Conservation (phyloP, 2,113 vertebrate species). For the Lutjanus erythropterus region DNA sequence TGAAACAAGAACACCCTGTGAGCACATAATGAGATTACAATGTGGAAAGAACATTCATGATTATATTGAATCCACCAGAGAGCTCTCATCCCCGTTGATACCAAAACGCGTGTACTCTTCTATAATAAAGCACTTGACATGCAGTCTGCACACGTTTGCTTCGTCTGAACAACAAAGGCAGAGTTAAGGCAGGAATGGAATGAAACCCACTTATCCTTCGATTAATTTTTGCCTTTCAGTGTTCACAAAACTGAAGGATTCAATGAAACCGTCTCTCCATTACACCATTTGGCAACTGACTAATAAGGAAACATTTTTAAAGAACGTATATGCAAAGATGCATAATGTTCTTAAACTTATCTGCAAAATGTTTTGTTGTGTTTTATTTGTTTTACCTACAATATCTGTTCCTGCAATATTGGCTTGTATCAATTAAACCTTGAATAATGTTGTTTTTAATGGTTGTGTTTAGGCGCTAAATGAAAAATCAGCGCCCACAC, state of each 20-base stretch:
- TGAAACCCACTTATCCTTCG: neutral
- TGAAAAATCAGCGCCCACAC: no score
- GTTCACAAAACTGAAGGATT: neutral
- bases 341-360: neutral
- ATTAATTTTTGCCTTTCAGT: neutral
- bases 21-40: slow-evolving; percentile 80
- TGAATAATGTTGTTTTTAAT: neutral
- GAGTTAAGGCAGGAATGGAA: neutral
- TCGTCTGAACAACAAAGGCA: slow-evolving; percentile 23
- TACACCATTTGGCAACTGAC: neutral
- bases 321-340: neutral
- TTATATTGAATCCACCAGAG: slow-evolving; percentile 72
- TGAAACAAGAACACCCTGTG: slow-evolving; percentile 76
- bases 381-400: neutral
- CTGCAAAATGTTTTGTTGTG: neutral
- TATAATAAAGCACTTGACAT: slow-evolving; percentile 70
- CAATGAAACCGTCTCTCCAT: neutral
- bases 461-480: neutral
- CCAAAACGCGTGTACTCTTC: slow-evolving; percentile 23
- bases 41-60: slow-evolving; percentile 76
- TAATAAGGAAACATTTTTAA: neutral
- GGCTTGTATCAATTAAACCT: neutral
- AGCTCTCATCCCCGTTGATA: slow-evolving; percentile 49
- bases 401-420: neutral
- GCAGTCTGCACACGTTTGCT: slow-evolving; percentile 43